These are phyloP conservation scores for Bombus polaris DNA, from an alignment of 1,140 invertebrate genomes.

Conservation along the genomic window DNA sequence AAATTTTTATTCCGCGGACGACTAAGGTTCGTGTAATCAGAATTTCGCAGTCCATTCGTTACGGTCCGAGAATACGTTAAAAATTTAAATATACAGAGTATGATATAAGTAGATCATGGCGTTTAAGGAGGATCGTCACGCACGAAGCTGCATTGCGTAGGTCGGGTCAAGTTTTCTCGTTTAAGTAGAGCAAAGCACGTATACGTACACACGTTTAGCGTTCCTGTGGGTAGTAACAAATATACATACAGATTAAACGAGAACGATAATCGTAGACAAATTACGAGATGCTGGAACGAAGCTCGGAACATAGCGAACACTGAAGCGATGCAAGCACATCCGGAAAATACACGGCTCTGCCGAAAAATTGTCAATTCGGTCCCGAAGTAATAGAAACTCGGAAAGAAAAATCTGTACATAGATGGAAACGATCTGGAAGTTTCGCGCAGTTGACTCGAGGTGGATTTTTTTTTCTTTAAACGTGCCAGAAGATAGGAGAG, in stretches of 20 bases:
- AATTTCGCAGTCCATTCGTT: background rate
- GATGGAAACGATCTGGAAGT: background rate
- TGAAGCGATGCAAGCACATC: background rate
- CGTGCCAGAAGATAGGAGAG: background rate
- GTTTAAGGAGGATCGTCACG: background rate
- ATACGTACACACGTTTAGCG: background rate
- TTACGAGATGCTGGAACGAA: background rate
- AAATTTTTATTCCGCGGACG: background rate
- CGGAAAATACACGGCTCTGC: background rate
- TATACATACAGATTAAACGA: background rate
- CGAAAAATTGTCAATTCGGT: too few relatives aligned
- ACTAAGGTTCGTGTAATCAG: background rate
- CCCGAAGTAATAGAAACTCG: too few relatives aligned
- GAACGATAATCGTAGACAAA: background rate
- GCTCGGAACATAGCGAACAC: background rate
- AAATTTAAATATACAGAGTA: background rate
- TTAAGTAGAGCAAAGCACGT: background rate
- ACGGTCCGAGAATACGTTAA: background rate
- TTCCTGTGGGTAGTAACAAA: background rate
- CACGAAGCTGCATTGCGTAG: background rate
- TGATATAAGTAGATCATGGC: background rate
- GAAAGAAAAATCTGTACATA: background rate
- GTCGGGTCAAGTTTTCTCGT: background rate
- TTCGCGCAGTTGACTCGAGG: background rate
- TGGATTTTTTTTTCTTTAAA: background rate